These are phyloP conservation scores for Podilymbus podiceps DNA, from an alignment of 2,113 vertebrate genomes.

Conservation along the genomic window DNA sequence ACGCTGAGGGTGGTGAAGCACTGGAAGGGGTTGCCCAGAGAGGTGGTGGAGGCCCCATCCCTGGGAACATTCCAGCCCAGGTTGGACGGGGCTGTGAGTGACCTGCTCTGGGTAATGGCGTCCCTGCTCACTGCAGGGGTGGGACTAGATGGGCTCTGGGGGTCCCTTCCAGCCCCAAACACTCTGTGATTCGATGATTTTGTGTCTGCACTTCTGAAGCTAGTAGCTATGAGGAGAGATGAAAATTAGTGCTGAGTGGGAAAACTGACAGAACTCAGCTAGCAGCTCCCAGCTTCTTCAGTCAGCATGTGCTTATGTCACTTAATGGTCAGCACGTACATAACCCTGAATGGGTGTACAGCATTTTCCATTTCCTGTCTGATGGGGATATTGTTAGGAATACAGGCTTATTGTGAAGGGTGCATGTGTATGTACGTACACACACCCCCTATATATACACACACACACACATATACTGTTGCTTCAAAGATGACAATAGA, in stretches of 20 bases:
- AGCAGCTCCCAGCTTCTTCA: background rate
- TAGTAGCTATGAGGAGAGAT: background rate
- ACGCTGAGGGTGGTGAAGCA: no score
- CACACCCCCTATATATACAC: background rate
- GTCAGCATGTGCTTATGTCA: background rate
- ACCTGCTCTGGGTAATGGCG: no score
- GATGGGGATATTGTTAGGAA: background rate
- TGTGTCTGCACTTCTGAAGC: background rate
- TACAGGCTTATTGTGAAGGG: background rate
- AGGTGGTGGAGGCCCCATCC: no score
- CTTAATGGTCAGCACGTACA: background rate
- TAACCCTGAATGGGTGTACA: background rate
- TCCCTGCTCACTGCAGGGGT: no score
- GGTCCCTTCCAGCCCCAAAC: no score
- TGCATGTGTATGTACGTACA: background rate
- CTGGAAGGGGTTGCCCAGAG: no score
- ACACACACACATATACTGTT: background rate
- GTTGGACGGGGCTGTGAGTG: no score
- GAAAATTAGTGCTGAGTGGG: background rate
- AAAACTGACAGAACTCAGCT: background rate
- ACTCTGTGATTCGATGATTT: no score
- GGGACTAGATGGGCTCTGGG: no score
- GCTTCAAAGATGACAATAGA: background rate
- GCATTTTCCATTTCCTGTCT: background rate
- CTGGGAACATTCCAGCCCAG: no score